These are phyloP conservation scores for Rhagophthalmus giganteus DNA, from an alignment of 2,888 invertebrate species.

Conservation along the genomic window DNA sequence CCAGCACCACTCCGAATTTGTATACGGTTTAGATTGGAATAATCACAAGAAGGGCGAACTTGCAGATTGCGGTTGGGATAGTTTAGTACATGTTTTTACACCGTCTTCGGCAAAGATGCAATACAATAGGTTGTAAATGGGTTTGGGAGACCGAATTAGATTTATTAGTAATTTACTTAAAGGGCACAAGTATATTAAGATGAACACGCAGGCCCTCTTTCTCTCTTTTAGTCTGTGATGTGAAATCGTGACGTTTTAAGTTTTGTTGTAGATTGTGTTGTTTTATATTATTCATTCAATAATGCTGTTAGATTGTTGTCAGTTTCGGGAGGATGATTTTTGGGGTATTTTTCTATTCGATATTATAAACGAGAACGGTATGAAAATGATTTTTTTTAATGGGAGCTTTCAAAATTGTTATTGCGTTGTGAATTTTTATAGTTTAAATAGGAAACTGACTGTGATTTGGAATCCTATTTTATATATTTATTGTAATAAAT, in stretches of 20 bases:
- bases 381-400: too few species aligned
- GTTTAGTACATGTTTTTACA: slow-evolving; percentile 72
- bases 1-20: slow-evolving; percentile 82
- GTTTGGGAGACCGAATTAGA: slow-evolving; percentile 4
- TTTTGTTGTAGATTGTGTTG: neutral
- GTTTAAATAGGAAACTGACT: slow-evolving; percentile 23
- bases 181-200: too few species aligned
- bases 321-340: too few species aligned
- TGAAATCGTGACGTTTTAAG: too few species aligned
- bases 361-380: too few species aligned
- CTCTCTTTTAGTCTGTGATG: slow-evolving; percentile 10
- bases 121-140: slow-evolving; percentile 6
- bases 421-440: slow-evolving; percentile 8
- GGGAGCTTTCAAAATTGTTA: neutral
- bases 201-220: too few species aligned
- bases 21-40: slow-evolving; percentile 85
- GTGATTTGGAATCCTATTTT: slow-evolving; percentile 30
- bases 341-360: too few species aligned
- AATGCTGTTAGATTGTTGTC: slow-evolving; percentile 1
- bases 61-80: slow-evolving; percentile 87
- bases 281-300: neutral
- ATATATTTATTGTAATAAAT: slow-evolving; percentile 17
- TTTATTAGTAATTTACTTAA: too few species aligned
- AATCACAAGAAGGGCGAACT: slow-evolving; percentile 69
- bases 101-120: slow-evolving; percentile 48